Percentiles rank a stretch among this genome's conserved stretches.
Evolutionary conservation across 2,888 invertebrate genomes (phyloP).

Genomic region (Drosophila flavopinicola): DNA sequence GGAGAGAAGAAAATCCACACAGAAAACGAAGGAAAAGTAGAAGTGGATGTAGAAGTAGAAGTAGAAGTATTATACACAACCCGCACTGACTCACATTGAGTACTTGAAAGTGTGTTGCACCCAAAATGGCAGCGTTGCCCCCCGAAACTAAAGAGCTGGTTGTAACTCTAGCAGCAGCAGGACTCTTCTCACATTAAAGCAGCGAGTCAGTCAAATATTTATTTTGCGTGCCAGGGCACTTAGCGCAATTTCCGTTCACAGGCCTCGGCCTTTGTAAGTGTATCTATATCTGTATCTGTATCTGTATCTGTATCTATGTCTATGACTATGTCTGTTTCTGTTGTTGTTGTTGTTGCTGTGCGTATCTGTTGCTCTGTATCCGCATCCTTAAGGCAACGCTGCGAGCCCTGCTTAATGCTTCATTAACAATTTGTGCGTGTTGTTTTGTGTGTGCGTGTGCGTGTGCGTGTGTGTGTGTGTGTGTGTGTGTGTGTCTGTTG

Average conservation of each 20-base stretch:
- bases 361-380: conserved; percentile 4
- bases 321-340: conserved; percentile 13
- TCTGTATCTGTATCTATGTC: conserved; percentile 18
- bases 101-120: conserved; percentile 75
- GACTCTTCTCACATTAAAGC: conserved; percentile 45
- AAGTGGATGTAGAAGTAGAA: conserved; percentile 11
- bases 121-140: conserved; percentile 52
- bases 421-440: conserved; percentile 59
- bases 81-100: conserved; percentile 60
- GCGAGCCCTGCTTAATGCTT: conserved; percentile 59
- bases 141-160: conserved; percentile 27
- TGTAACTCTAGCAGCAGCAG: conserved; percentile 4
- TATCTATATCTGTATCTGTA: conserved; percentile 34
- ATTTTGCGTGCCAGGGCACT: conserved; percentile 73
- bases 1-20: conserved; percentile 3
- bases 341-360: conserved; percentile 8
- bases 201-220: conserved; percentile 59
- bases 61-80: conserved; percentile 41
- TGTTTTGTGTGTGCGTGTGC: conserved; percentile 1
- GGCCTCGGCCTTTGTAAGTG: conserved; percentile 34
- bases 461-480: conserved; percentile 6
- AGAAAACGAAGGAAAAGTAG: conserved; percentile 5
- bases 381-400: conserved; percentile 49
- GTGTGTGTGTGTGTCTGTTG: conserved; percentile 3
- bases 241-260: conserved; percentile 69